Evolutionary conservation across 2,888 invertebrate genomes (phyloP), one percentile per base, ranked within the genome.

Genomic region (Dromius quadrimaculatus): DNA sequence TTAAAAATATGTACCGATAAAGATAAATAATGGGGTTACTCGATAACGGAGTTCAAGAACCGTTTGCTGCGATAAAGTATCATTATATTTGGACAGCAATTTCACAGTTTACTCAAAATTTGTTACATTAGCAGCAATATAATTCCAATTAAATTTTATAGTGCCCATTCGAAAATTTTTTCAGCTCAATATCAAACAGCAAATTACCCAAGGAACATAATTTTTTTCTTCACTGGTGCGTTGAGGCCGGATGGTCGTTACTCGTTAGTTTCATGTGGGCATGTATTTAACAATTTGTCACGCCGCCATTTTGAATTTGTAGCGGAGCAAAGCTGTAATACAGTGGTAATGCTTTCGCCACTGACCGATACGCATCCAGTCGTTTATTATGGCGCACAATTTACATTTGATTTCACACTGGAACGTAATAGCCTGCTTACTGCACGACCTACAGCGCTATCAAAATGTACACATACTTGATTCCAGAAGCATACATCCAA

Each of bases 251-350:
- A 41, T 20, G 62, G 41, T 22, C 15, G 11, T 15, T 36, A 17
- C 50, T 68, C 57, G 68, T 68, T 68, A 68, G 59, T 57, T 41
- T 15, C 17, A 50, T 68, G 57, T 57, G 41, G 68, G 68, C 57
- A 68, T 68, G 57, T 69, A 32, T 69, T 69, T 69, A 69, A 59
- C 69, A 61, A 69, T 69, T 69, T 69, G 59, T 69, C 69, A 69
- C 45, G 69, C 69, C 69, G 59, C 69, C 61, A 69, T 69, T 13
- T 69, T 61, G 69, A 20, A 36, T 63, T 13, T 11, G 34, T 38
- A 38, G 32, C 15, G 8, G 38, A 15, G 9, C 19, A 32, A 11
- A 32, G 45, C 38, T 47, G 47, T 65, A 65, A 50, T 65, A 65
- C 50, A 50, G 36, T 65, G 65, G 38, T 38, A 41, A 43, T 43